Evolutionary conservation across 2,797 vertebrate species (phyloP), one percentile per base, ranked within the genome.

Genomic region (Hyperoplus lanceolatus): DNA sequence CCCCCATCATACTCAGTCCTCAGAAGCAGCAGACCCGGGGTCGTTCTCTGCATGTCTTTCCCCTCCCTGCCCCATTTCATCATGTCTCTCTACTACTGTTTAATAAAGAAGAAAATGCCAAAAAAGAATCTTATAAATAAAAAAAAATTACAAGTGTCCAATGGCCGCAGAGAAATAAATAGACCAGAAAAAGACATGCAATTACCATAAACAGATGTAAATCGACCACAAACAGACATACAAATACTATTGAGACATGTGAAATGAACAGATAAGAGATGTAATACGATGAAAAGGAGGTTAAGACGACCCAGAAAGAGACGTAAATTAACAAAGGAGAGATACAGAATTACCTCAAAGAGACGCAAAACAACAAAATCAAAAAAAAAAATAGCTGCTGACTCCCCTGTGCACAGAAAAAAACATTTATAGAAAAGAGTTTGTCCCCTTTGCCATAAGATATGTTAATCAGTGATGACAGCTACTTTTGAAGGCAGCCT

Each of bases 71-170:
- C 29, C 29, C 29, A 29, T 29, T 29, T 29, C 29, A 29, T 29
- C 29, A 29, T 29, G 29, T 29, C 29, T 29, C 29, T 29, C 29
- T 29, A 29, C 29, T 29, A 29, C 29, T 29, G 29, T 29, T 29
- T 29, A 29, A 0, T 3, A 0, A 39, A 39, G 16, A 13, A 1
- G 0, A 51, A 36, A 38, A 50, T 1, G 2, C 6, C n/a, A 5
- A 8, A 13, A 11, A 49, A 49, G 1, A 36, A 4, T 0, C 0
- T 0, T 3, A 29, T 53, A 29, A 43, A 5, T 9, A 42, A 36
- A 0, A 21, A 21, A 54, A 11, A 54, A 29, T 29, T 29, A 29
- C 29, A 29, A 29, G 29, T 29, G 29, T 3, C 29, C 29, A 29
- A 29, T 29, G 29, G 29, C 29, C 29, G 29, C 29, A 15, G 2